Base-by-base conservation (phyloP, 2,888 invertebrate species). In the Alviniconcha strummeri region DNA sequence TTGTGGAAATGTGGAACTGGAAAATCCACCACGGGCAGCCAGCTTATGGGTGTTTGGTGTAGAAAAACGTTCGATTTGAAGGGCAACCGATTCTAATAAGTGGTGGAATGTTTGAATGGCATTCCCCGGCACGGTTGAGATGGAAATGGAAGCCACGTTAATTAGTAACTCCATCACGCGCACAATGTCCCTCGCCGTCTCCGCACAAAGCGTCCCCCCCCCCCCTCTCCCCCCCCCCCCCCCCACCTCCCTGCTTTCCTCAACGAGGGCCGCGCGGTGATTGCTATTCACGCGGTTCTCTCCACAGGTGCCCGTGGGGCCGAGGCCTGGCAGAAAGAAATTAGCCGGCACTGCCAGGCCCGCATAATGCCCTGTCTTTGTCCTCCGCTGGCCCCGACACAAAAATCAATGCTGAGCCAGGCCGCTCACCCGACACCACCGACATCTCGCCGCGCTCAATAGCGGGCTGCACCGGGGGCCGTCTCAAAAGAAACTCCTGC, bases 371-470 rank as follows among this genome's bases (percentile, higher is more conserved):
- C 76, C 55, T 19, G 76, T 76, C 82, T 74, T 82, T 82, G 82
- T 82, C 82, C 81, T 75, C 82, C 36, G 56, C 56, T 76, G 76
- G 76, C 82, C 76, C 74, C 69, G 82, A 82, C 76, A 67, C n/a
- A 74, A 82, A 82, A 76, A 82, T 82, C 82, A 82, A 82, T 82
- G 82, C 81, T 55, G 15, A 11, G 60, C 81, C 60, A 69, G 54
- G 19, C 36, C 52, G 72, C 60, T 75, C 64, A 72, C 74, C 77
- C 13, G 6, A 19, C 19, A 8, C 60, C 57, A 54, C 77, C 77
- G 60, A 60, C 60, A 36, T 11, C 8, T 6, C n/a, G 52, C 60
- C 52, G 13, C 75, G 15, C 54, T 52, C 55, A 54, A 52, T 75
- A 8, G 8, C 17, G 0, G 5, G 19, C 11, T 19, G 72, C 11